Percentiles rank a stretch among this genome's conserved stretches.
These are phyloP conservation scores for Pomacea maculata DNA, from an alignment of 1,140 invertebrate genomes.

Conservation along the genomic window DNA sequence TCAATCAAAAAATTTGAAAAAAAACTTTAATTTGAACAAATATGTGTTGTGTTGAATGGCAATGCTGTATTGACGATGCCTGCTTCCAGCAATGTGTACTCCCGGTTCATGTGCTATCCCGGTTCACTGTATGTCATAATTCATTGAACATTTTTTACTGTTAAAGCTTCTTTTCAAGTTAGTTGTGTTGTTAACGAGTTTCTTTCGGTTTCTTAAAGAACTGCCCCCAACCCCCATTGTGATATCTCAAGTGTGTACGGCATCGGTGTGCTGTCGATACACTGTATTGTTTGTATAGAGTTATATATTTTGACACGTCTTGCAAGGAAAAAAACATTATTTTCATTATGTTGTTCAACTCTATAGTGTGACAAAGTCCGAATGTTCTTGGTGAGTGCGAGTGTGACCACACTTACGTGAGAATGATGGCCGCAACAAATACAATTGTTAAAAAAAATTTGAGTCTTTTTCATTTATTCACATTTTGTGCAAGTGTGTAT, in stretches of 20 bases:
- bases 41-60: too few species aligned
- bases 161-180: neutral
- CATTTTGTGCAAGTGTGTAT: neutral
- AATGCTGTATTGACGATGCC: too few species aligned
- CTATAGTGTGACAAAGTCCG: neutral
- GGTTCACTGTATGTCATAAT: neutral
- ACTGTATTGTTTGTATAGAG: conserved; percentile 2
- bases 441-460: neutral
- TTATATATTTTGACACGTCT: conserved; percentile 20
- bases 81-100: too few species aligned
- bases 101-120: too few species aligned
- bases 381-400: conserved; percentile 3
- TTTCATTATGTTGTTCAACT: conserved; percentile 14
- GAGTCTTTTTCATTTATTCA: neutral
- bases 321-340: conserved; percentile 2
- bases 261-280: neutral
- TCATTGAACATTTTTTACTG: neutral
- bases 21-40: too few species aligned
- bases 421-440: conserved; percentile 8
- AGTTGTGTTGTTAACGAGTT: neutral
- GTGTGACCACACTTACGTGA: neutral
- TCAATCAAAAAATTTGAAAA: too few species aligned
- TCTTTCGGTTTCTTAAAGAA: neutral
- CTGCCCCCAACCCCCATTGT: neutral
- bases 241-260: neutral